phyloP scores from a whole-genome alignment of 1,140 invertebrate species.

The Ostrea edulis region DNA sequence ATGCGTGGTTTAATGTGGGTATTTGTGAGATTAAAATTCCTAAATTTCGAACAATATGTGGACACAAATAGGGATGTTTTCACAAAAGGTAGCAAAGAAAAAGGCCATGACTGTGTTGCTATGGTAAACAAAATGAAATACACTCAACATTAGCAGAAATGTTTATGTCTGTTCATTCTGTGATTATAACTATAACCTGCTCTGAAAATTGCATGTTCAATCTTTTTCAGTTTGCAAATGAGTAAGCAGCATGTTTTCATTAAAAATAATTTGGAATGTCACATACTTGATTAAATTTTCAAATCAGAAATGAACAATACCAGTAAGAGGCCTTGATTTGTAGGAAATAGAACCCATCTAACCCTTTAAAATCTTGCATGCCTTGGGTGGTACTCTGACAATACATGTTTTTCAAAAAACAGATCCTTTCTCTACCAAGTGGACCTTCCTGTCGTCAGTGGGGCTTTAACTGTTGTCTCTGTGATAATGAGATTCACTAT shows the following conservation, averaged over 20 bases:
- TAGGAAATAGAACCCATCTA: not conserved
- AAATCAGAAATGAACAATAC: not conserved
- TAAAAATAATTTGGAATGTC: not conserved
- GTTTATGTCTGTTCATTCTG: too few relatives aligned
- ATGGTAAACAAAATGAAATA: not conserved
- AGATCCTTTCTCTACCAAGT: not conserved
- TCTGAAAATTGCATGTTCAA: not conserved
- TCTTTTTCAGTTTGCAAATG: not conserved
- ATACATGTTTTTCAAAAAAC: not conserved
- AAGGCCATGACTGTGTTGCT: not conserved
- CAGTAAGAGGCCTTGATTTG: not conserved
- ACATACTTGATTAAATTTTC: not conserved
- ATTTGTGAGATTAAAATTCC: not conserved
- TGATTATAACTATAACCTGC: too few relatives aligned
- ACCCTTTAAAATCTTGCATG: conserved; percentile 7
- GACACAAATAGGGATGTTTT: not conserved
- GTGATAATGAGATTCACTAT: not conserved
- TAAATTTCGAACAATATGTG: not conserved
- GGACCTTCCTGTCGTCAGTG: not conserved
- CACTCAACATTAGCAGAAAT: not conserved
- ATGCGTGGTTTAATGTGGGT: not conserved
- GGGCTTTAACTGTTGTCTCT: not conserved
- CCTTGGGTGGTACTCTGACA: conserved; percentile 3
- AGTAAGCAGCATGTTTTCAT: not conserved
- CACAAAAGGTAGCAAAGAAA: not conserved